Base-by-base conservation (phyloP, 1,140 invertebrate genomes). In the Eupristina koningsbergeri region DNA sequence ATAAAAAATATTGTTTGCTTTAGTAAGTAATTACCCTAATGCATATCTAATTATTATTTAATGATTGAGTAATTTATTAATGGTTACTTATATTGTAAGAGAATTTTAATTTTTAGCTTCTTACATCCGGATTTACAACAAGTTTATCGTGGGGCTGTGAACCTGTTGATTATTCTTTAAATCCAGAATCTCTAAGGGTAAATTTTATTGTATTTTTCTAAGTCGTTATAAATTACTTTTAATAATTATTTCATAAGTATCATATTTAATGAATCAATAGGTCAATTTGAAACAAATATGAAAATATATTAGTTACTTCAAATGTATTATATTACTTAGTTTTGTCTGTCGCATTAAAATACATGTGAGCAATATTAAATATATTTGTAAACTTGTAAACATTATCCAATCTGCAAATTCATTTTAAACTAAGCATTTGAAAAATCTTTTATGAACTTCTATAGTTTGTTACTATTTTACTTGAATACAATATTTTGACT, bases 111-210 rank as follows among this genome's bases (percentile, higher is more conserved):
- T 89, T 87, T 31, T 80, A 91, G 90, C 75, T 91, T 76, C 86
- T 91, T 8, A 91, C 89, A 8, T 90, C 90, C 13, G 90, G 91
- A 34, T 92, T 87, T 81, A 89, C 89, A 26, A 89, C 89, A 2
- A 90, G 88, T 79, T 87, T 90, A n/a, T 91, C 90, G 8, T 83
- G 88, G 41, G 89, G 91, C 34, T 92, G 92, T 77, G 90, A 92
- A 79, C 87, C 90, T 13, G 89, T 89, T 31, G 86, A 88, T 78
- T 88, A 88, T 84, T 92, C 91, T 0, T 79, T 88, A 36, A 89
- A 89, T 85, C 85, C 89, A 17, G 89, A 91, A 69, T 87, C 90
- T 45, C 86, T 91, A 84, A 90, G 87, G 31, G 91, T 92, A 82
- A 91, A 89, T 87, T 53, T 63, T 41, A 41, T 5, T 0, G 15